Base-by-base conservation (phyloP, 2,888 invertebrate species). In the Aphidoletes aphidimyza region DNA sequence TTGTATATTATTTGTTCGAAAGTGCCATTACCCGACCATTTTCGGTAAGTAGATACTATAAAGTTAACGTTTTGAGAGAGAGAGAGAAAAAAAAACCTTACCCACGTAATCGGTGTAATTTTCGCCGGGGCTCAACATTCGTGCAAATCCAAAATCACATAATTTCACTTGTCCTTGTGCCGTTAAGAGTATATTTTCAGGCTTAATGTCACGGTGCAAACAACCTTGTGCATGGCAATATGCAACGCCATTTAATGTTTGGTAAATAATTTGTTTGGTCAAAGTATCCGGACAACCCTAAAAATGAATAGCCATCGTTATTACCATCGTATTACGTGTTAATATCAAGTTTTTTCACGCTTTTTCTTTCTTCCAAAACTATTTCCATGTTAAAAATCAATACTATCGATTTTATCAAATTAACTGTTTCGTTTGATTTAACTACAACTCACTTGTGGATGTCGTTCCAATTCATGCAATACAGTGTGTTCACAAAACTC, bases 401-500 rank as follows among this genome's bases (percentile, higher is more conserved):
- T n/a, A n/a, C n/a, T n/a, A n/a, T n/a, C n/a, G n/a, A n/a, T n/a
- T n/a, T n/a, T n/a, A n/a, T n/a, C n/a, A 78, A 36, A 81, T 17
- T 26, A 84, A 47, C n/a, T n/a, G n/a, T n/a, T n/a, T 84, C 36
- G 30, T 45, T 69, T 19, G 8, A 85, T 17, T 2, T 78, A 78
- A 14, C 37, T 47, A 47, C 17, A 26, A 84, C 83, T 69, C 84
- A 87, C 87, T 86, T 92, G 93, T 0, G 98, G 97, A 91, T 97
- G 95, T 88, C 96, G 95, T 89, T 99, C 99, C 89, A 99, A 91
- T 89, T 99, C 98, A 88, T 98, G 96, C 84, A 99, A 92, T 85
- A 99, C 96, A 0, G 99, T 99, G 88, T 97, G 94, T 89, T 99
- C 99, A 89, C 99, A 99, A 91, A 95, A 99, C 91, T 99, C 99